phyloP scores from a whole-genome alignment of 2,113 vertebrate species.

The Helogale parvula region DNA sequence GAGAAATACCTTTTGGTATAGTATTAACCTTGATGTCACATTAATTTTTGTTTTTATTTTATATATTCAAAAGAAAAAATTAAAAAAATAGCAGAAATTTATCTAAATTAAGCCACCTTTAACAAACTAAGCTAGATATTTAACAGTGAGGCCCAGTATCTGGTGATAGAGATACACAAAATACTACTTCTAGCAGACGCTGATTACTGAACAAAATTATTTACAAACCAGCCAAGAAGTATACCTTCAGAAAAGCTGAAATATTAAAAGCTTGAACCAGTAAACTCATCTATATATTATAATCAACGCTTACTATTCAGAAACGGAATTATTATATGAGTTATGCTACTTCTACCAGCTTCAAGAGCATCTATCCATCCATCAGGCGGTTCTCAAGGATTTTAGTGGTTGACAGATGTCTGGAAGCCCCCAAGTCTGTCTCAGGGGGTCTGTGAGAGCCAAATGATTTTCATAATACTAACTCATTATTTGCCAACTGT shows the following conservation, averaged over 20 bases:
- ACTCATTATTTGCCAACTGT: not conserved
- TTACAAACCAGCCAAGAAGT: not conserved
- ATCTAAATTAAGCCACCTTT: constrained; percentile 26
- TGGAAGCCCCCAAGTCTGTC: not conserved
- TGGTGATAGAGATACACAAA: not conserved
- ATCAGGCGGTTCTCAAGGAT: not conserved
- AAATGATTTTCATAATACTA: not conserved
- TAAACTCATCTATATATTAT: not conserved
- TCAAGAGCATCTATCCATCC: not conserved
- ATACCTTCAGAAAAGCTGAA: not conserved
- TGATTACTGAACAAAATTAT: constrained; percentile 27
- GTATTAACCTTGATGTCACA: not conserved
- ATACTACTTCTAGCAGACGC: not conserved
- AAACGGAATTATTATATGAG: not conserved
- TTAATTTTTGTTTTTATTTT: not conserved
- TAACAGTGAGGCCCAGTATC: not conserved
- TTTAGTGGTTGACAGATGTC: not conserved
- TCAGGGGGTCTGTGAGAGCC: not conserved
- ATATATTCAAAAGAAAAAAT: constrained; percentile 7
- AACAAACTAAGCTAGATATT: constrained; percentile 4
- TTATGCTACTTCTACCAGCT: not conserved
- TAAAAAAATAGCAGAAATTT: not conserved
- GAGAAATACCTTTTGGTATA: not conserved
- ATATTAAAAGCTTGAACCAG: not conserved
- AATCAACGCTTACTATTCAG: constrained; percentile 28